Evolutionary conservation across 2,113 vertebrate species (phyloP).

Genomic region (Siphamia tubifer): DNA sequence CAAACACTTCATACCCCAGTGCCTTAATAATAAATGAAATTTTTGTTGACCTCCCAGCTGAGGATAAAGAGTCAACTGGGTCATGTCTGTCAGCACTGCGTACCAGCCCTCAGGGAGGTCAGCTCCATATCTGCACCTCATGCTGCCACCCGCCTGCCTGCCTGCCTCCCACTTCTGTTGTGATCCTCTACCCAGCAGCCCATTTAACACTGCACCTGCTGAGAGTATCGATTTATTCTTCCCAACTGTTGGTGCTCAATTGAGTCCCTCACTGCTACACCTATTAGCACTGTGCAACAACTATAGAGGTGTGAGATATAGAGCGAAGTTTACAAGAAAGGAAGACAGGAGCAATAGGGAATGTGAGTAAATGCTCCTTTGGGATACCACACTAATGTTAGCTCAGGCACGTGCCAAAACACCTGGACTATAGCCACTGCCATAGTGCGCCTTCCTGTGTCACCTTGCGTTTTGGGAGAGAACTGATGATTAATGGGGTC

Average conservation of each 20-base stretch:
- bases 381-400: conserved; percentile 58
- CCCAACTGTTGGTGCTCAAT: conserved; percentile 38
- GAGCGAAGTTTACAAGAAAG: conserved; percentile 20
- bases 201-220: conserved; percentile 62
- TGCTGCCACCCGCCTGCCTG: conserved; percentile 16
- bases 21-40: conserved; percentile 1
- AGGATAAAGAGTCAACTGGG: conserved; percentile 1
- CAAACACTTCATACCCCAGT: not conserved
- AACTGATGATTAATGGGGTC: conserved; percentile 64
- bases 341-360: conserved; percentile 11
- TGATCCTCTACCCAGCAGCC: conserved; percentile 35
- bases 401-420: conserved; percentile 18
- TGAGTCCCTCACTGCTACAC: conserved; percentile 36
- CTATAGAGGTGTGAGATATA: conserved; percentile 11
- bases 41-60: conserved; percentile 8
- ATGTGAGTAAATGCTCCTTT: conserved; percentile 42
- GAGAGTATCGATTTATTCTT: conserved; percentile 54
- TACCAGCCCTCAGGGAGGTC: conserved; percentile 24
- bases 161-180: conserved; percentile 44
- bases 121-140: conserved; percentile 24
- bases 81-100: conserved; percentile 13
- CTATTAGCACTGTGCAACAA: conserved; percentile 26
- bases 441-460: conserved; percentile 17
- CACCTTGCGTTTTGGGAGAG: conserved; percentile 64
- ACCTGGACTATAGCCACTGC: conserved; percentile 15